Conservation (phyloP, 2,888 invertebrate species). For the Amiota communis region DNA sequence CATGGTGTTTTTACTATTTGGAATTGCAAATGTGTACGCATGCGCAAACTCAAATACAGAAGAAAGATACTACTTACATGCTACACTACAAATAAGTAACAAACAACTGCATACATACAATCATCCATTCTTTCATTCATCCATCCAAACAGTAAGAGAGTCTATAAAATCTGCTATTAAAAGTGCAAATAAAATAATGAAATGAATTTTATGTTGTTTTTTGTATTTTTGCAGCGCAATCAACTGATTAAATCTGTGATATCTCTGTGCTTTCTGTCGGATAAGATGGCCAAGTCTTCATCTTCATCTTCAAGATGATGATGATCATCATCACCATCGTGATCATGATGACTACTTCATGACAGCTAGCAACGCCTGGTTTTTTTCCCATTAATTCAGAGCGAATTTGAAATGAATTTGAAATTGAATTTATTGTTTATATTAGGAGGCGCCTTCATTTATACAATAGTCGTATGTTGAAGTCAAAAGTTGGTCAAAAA, state of each 20-base stretch:
- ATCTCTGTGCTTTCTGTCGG: too few species aligned
- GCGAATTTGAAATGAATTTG: neutral
- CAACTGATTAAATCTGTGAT: neutral
- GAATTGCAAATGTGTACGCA: slow-evolving; percentile 25
- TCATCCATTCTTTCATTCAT: neutral
- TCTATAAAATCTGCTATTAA: neutral
- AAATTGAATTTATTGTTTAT: too few species aligned
- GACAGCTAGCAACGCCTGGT: slow-evolving; percentile 3
- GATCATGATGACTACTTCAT: neutral
- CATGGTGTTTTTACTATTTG: too few species aligned
- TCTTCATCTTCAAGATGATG: too few species aligned
- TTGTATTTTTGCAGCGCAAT: neutral
- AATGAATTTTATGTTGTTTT: neutral
- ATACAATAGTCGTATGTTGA: too few species aligned
- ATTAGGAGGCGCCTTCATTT: too few species aligned
- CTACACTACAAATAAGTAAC: too few species aligned
- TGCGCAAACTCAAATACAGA: slow-evolving; percentile 31
- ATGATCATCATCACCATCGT: too few species aligned
- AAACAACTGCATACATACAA: too few species aligned
- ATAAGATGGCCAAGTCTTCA: too few species aligned
- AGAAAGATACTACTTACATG: too few species aligned
- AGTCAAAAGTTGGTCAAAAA: too few species aligned
- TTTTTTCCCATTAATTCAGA: neutral
- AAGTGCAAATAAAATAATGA: slow-evolving; percentile 2
- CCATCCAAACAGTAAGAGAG: neutral